These are phyloP conservation scores for Rhegmatorhina hoffmannsi DNA, from an alignment of 2,113 vertebrate species.

Conservation along the genomic window DNA sequence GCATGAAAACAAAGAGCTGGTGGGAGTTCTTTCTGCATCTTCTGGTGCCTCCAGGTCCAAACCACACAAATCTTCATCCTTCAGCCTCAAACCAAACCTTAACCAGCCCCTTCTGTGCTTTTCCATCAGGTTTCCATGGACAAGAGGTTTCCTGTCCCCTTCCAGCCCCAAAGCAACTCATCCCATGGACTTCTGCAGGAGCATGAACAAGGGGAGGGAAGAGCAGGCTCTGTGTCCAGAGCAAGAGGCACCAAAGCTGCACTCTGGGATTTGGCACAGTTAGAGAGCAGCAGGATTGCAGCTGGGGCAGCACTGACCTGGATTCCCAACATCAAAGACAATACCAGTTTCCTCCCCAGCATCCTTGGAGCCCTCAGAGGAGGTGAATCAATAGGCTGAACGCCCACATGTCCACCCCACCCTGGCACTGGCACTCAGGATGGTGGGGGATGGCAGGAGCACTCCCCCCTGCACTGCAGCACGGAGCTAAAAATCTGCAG, in stretches of 20 bases:
- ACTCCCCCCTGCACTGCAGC: not conserved
- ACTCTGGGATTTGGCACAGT: not conserved
- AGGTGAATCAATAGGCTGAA: not conserved
- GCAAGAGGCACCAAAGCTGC: not conserved
- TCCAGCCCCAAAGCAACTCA: not conserved
- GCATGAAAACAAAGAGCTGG: not conserved
- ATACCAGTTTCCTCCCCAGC: not conserved
- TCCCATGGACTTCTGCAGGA: not conserved
- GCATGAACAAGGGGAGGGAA: not conserved
- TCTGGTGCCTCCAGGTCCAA: not conserved
- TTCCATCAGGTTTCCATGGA: not conserved
- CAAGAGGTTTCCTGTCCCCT: not conserved
- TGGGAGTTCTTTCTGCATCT: not conserved
- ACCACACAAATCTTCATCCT: not conserved
- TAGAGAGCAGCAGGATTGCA: not conserved
- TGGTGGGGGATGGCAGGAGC: not conserved
- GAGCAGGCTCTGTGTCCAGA: fast-evolving
- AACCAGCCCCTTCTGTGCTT: not conserved
- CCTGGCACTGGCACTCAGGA: not conserved
- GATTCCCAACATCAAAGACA: not conserved
- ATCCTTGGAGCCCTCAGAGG: not conserved
- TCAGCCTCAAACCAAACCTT: not conserved
- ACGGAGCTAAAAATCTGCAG: not conserved
- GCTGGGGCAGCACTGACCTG: not conserved
- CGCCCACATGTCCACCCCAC: fast-evolving